Base-by-base conservation (phyloP, 2,888 invertebrate genomes). In the Maniola hyperantus region DNA sequence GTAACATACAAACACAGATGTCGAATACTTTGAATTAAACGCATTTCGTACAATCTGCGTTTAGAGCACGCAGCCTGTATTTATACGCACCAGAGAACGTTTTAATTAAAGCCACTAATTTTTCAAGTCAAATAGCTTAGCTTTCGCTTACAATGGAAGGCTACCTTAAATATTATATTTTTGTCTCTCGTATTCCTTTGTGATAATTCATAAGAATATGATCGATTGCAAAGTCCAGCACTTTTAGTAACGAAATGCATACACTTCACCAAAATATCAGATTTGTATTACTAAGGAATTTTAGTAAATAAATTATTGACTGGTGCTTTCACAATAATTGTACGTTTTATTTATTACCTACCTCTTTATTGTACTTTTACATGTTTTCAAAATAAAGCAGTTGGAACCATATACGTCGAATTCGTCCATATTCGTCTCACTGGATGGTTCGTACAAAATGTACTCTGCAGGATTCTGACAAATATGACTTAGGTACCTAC, bases 251-350 rank as follows among this genome's bases (percentile, higher is more conserved):
- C 64, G 63, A 65, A 73, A 69, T 26, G 59, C 55, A 53, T 33
- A 57, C 77, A 81, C 77, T 73, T 79, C 80, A 82, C 77, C 72
- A 71, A 55, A 63, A 78, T 78, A 82, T 85, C 83, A 83, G 80
- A 82, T 84, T 83, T 88, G 88, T 90, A 89, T 26, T 87, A 87
- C 85, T 86, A 89, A 88, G 84, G 81, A 80, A 82, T 87, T 87
- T 87, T 91, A 91, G 89, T 88, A 79, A 92, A 91, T 91, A 91
- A 91, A 89, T 86, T 90, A 90, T 88, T 91, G 91, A 92, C 90
- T 91, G 92, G 92, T 92, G 92, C 92, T 92, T 92, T 92, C 91
- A 91, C 91, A 91, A 87, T 83, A 84, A 86, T 80, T 81, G 84
- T 83, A 84, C 46, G 87, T 91, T 91, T 91, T 76, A 91, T 90